These are phyloP conservation scores for Lithophane semibrunnea DNA, from an alignment of 2,888 invertebrate genomes.

Conservation along the genomic window DNA sequence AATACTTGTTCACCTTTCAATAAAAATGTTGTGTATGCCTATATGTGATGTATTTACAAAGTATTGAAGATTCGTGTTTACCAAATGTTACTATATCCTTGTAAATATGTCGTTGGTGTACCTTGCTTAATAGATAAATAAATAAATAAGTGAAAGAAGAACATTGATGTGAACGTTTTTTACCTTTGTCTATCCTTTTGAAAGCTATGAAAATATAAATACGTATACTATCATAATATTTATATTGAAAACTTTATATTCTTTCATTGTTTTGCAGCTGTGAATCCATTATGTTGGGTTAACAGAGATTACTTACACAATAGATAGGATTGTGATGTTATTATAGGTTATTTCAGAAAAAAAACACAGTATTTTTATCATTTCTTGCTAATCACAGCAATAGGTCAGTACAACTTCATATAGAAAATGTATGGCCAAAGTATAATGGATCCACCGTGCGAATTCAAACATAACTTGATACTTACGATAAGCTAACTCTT, in stretches of 20 bases:
- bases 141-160: slow-evolving; percentile 20
- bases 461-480: slow-evolving; percentile 53
- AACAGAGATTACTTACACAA: background rate
- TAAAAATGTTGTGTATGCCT: too few relatives aligned
- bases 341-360: background rate
- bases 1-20: too few relatives aligned
- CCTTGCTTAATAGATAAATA: too few relatives aligned
- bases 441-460: slow-evolving; percentile 40
- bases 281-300: slow-evolving; percentile 38
- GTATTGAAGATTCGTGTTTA: too few relatives aligned
- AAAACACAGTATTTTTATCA: background rate
- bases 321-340: background rate
- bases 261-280: slow-evolving; percentile 29
- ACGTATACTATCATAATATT: slow-evolving; percentile 53
- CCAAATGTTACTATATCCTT: too few relatives aligned
- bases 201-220: slow-evolving; percentile 84
- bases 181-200: slow-evolving; percentile 90
- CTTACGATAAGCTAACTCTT: slow-evolving; percentile 90
- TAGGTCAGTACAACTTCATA: background rate
- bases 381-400: background rate
- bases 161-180: slow-evolving; percentile 65
- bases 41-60: too few relatives aligned
- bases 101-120: too few relatives aligned
- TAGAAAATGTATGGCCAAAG: background rate
- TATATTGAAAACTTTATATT: slow-evolving; percentile 15